phyloP scores from a whole-genome alignment of 2,113 vertebrate species.

The Antechinus stuartii region DNA sequence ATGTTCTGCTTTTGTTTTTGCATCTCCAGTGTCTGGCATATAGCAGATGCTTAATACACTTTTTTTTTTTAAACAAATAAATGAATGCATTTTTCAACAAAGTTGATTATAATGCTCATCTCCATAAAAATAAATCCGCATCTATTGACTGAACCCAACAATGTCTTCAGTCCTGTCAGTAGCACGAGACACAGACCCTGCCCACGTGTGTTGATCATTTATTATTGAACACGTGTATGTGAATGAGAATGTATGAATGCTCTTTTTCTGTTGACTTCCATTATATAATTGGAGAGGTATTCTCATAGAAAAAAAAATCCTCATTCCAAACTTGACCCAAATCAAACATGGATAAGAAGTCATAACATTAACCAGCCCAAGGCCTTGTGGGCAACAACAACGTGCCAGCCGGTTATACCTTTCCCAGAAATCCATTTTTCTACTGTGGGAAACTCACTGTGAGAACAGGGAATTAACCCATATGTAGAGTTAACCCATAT shows the following conservation, averaged over 20 bases:
- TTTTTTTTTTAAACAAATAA: not conserved
- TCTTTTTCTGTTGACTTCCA: not conserved
- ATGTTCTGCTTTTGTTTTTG: not conserved
- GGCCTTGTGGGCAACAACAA: not conserved
- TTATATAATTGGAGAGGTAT: not conserved
- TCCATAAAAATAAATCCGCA: not conserved
- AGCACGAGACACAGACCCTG: not conserved
- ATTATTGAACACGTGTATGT: not conserved
- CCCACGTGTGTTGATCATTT: not conserved
- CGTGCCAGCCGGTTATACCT: not conserved
- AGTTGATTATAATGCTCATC: not conserved
- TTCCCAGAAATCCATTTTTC: not conserved
- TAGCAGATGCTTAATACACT: not conserved
- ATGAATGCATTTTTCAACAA: not conserved
- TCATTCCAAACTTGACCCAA: not conserved
- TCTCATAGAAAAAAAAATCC: not conserved
- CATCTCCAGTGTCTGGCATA: not conserved
- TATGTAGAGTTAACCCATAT: not conserved
- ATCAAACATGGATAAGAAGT: not conserved
- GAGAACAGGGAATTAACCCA: not conserved
- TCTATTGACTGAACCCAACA: not conserved
- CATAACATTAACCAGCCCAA: not conserved
- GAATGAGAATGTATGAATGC: not conserved
- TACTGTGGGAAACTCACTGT: not conserved
- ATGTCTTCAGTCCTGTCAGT: not conserved